Evolutionary conservation across 2,888 invertebrate species (phyloP), one percentile per base, ranked within the genome.

Genomic region (Torymus aiolomorphi): DNA sequence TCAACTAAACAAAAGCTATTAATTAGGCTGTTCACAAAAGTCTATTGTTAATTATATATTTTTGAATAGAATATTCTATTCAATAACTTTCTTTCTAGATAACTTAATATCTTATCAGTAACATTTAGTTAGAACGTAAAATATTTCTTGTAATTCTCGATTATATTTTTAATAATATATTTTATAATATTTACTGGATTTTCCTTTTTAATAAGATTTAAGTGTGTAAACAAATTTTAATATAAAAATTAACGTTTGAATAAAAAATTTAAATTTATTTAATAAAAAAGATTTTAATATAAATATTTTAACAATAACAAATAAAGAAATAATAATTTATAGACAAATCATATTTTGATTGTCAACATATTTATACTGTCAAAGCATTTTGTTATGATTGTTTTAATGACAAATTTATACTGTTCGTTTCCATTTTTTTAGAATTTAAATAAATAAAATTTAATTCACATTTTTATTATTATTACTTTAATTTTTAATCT

Each of bases 291-390:
- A 24, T 24, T 24, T 3, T 5, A 49, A 16, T 59, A 42, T 18
- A 59, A 59, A 54, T 10, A 14, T 54, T 24, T 62, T 31, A 54
- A n/a, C 16, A 42, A 18, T 18, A 54, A 76, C 18, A 69, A 69
- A 69, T 1, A 76, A 69, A 66, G 16, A 11, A 67, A 59, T 65
- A 76, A 76, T 14, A 31, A 62, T 75, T 56, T 24, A 24, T 24
- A 24, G 24, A 24, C 3, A 24, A 51, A 54, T 74, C 16, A 14
- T 24, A 24, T 4, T 2, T 49, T 51, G 52, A 52, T 49, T 56
- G 52, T 59, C 51, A 75, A 70, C 13, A 5, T 56, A 52, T 31
- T 24, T 24, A 24, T 16, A 62, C 42, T 76, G 69, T 76, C 76
- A 76, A 62, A 76, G 42, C 62, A 76, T 70, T 24, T 24, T 24